Conservation (phyloP, 2,113 vertebrate genomes). For the Cyphomyrus discorhynchus region DNA sequence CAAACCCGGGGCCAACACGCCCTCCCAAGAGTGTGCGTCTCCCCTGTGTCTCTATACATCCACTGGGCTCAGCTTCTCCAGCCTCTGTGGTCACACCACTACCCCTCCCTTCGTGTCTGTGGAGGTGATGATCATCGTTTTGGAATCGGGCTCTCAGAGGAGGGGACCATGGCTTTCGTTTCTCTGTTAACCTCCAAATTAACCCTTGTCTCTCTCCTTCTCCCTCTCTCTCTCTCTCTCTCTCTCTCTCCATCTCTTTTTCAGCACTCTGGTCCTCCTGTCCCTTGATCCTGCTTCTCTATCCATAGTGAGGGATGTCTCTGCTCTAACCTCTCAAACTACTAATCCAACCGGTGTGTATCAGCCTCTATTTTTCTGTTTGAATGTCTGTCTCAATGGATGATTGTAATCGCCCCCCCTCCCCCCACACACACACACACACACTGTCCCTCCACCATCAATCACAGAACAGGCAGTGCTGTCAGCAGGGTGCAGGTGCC, state of each 20-base stretch:
- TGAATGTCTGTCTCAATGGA: neutral
- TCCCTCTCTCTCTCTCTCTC: constrained; percentile 33
- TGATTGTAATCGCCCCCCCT: neutral
- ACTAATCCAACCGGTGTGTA: constrained; percentile 72
- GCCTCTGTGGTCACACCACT: neutral
- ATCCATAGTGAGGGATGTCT: constrained; percentile 65
- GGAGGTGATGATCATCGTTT: neutral
- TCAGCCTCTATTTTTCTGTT: constrained; percentile 30
- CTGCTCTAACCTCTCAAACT: constrained; percentile 62
- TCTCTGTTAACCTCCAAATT: neutral
- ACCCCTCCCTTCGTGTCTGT: neutral
- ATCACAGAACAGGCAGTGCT: neutral
- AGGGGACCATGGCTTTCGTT: neutral
- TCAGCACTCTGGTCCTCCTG: constrained; percentile 46
- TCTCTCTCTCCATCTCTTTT: constrained; percentile 40
- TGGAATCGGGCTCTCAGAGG: neutral
- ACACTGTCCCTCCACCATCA: neutral
- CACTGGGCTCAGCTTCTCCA: neutral
- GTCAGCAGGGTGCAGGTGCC: neutral
- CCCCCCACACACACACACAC: too few species aligned
- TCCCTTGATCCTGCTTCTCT: constrained; percentile 48
- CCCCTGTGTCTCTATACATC: neutral
- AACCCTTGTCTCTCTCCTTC: constrained; percentile 16
- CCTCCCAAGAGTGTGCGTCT: neutral
- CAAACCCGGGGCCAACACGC: too few species aligned